These are phyloP conservation scores for Formica aserva DNA, from an alignment of 2,888 invertebrate genomes.

Conservation along the genomic window DNA sequence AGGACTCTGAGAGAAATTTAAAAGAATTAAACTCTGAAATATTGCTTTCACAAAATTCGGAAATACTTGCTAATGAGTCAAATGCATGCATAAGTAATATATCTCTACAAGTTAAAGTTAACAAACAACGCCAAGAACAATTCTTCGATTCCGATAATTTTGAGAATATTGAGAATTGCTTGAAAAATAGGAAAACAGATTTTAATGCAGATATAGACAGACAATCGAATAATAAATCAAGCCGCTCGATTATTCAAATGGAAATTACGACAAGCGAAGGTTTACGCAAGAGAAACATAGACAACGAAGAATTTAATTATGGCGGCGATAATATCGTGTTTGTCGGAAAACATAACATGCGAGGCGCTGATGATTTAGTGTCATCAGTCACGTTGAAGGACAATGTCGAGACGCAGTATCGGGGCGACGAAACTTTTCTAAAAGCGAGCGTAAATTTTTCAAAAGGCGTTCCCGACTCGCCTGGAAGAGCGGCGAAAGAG, in stretches of 20 bases:
- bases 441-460: constrained; percentile 24
- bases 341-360: not conserved
- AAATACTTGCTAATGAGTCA: not conserved
- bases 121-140: not conserved
- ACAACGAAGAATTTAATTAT: constrained; percentile 67
- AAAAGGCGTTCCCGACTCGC: not conserved
- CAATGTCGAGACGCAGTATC: not conserved
- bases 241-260: not conserved
- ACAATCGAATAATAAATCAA: not conserved
- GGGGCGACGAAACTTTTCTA: not conserved
- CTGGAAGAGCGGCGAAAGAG: not conserved
- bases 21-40: not conserved
- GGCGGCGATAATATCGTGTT: constrained; percentile 66
- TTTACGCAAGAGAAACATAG: constrained; percentile 54
- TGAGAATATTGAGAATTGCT: not conserved
- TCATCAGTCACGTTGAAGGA: constrained; percentile 4
- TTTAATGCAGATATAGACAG: not conserved
- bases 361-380: not conserved
- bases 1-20: not conserved
- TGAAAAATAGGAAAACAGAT: not conserved
- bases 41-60: not conserved
- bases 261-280: constrained; percentile 8
- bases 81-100: not conserved
- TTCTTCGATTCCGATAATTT: not conserved
- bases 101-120: not conserved